Conservation (phyloP, 2,888 invertebrate species). For the Coleophora deauratella region DNA sequence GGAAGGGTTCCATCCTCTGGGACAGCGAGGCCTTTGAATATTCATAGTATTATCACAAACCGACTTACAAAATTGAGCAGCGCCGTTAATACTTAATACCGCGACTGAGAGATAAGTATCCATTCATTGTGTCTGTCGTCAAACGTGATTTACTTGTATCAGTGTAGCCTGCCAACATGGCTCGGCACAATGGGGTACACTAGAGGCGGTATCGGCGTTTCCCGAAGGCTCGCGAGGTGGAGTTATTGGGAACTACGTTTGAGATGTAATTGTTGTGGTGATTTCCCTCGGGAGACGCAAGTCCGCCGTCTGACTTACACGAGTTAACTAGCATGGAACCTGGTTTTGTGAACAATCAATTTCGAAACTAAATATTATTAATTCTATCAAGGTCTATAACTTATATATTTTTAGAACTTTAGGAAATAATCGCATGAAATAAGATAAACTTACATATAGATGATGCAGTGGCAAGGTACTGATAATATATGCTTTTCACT, state of each 20-base stretch:
- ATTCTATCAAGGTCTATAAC: slow-evolving; percentile 7
- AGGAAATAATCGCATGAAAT: too few relatives aligned
- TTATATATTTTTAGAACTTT: too few relatives aligned
- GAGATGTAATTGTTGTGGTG: slow-evolving; percentile 67
- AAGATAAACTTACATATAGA: too few relatives aligned
- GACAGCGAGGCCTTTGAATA: slow-evolving; percentile 60
- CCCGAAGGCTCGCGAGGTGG: neutral
- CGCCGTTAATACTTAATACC: slow-evolving; percentile 54
- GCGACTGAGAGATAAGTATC: slow-evolving; percentile 42
- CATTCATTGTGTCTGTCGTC: slow-evolving; percentile 25
- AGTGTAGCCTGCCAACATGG: too few relatives aligned
- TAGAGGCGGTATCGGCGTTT: neutral
- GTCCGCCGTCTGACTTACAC: slow-evolving; percentile 32
- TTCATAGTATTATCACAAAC: slow-evolving; percentile 68
- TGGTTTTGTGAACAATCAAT: slow-evolving; percentile 37
- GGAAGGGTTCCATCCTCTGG: slow-evolving; percentile 64
- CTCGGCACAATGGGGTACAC: too few relatives aligned
- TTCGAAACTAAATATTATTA: neutral
- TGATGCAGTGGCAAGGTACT: too few relatives aligned
- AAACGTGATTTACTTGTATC: slow-evolving; percentile 4
- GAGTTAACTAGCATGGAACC: slow-evolving; percentile 35
- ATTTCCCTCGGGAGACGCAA: slow-evolving; percentile 59
- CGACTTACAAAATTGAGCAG: slow-evolving; percentile 59
- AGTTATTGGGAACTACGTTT: slow-evolving; percentile 59
- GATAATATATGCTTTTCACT: too few relatives aligned